phyloP scores from a whole-genome alignment of 2,113 vertebrate species.

The Barbus barbus region DNA sequence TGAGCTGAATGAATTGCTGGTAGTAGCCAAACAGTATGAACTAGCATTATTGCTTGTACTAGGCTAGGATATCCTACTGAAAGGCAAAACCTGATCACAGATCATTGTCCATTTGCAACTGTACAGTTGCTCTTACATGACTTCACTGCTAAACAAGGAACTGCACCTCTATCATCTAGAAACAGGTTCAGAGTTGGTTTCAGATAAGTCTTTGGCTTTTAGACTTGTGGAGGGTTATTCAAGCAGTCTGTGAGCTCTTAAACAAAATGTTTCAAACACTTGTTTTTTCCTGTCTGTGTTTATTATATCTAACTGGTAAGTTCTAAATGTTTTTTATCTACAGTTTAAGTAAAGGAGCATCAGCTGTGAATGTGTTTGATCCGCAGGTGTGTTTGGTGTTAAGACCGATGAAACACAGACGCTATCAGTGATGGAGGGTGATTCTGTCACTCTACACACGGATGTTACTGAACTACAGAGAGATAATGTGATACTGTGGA shows the following conservation, averaged over 20 bases:
- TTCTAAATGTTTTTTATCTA: background rate
- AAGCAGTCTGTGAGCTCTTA: background rate
- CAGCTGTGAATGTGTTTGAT: background rate
- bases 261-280: background rate
- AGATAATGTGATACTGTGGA: background rate
- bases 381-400: background rate
- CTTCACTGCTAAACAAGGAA: background rate
- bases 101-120: background rate
- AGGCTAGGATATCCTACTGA: too few relatives aligned
- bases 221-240: background rate
- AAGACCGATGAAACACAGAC: background rate
- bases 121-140: background rate
- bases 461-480: background rate
- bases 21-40: background rate
- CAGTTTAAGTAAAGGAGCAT: background rate
- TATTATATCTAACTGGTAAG: background rate
- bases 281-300: background rate
- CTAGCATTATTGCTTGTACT: too few relatives aligned
- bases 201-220: too few relatives aligned
- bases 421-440: background rate
- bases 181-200: background rate
- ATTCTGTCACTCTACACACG: background rate
- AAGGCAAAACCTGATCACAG: background rate
- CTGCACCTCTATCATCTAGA: background rate
- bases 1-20: background rate